Evolutionary conservation across 1,140 invertebrate species (phyloP), one percentile per base, ranked within the genome.

Genomic region (Glossosoma conforme): DNA sequence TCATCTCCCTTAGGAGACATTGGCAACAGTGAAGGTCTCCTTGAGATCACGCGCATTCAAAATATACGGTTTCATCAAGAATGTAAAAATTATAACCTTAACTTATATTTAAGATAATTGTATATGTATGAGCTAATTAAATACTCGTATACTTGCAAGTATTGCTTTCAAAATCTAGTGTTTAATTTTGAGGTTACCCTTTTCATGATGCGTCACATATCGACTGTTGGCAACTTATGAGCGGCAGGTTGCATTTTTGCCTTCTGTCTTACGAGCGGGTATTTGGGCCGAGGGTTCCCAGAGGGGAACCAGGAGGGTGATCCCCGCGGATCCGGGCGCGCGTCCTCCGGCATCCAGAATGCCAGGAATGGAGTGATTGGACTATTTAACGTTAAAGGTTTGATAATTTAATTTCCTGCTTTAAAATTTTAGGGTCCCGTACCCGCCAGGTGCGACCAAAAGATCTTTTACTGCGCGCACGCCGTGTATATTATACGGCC

Each of bases 371-470:
- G 47, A 50, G 46, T 56, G 54, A 56, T 56, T 56, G 54, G 42
- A 46, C 54, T 56, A 50, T 56, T 51, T 50, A 51, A 51, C 45
- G 47, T 46, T 56, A 33, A 51, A 38, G 20, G 54, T 37, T 56
- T 56, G 54, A 51, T 56, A 45, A 56, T 56, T 56, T 56, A 56
- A 56, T 56, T 56, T 51, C 46, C 40, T 49, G 38, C 37, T 41
- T 46, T 33, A 35, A 50, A 50, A 50, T 42, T 50, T 42, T 18
- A 18, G 46, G 47, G 24, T 30, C 33, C 24, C 20, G 25, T 41
- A 32, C 32, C 11, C 24, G 11, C 47, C 47, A 50, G 47, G 47
- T 50, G 47, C 43, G 15, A 17, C 21, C n/a, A 11, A 8, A 18
- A 36, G 45, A 36, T 24, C 37, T 47, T 47, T 25, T 17, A 19